Conservation (phyloP, 2,797 vertebrate genomes). For the Pipistrellus nathusii region DNA sequence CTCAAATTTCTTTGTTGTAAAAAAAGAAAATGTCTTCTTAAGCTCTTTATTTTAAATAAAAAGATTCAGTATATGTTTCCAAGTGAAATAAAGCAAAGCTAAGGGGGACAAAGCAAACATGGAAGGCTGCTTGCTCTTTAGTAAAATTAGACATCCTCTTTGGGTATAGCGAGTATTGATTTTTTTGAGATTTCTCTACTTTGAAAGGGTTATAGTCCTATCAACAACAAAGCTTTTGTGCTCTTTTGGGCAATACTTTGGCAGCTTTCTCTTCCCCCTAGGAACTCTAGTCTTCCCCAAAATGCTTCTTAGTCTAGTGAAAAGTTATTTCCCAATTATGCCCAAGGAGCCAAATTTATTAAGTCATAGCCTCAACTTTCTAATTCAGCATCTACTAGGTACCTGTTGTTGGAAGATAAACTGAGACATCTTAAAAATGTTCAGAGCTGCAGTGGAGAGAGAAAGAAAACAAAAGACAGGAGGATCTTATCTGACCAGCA, state of each 20-base stretch:
- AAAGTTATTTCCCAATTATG: background rate
- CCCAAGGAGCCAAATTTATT: background rate
- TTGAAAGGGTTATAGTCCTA: background rate
- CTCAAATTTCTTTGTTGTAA: background rate
- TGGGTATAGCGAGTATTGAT: background rate
- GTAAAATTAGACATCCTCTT: background rate
- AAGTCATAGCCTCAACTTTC: background rate
- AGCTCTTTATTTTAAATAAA: conserved; percentile 48
- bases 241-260: background rate
- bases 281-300: background rate
- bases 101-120: background rate
- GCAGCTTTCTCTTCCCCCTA: background rate
- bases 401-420: background rate
- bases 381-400: background rate
- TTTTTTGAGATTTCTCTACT: background rate
- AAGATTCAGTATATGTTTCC: background rate
- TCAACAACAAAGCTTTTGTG: background rate
- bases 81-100: background rate
- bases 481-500: background rate
- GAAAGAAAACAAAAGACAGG: background rate
- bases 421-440: background rate
- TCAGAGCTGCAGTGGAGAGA: background rate
- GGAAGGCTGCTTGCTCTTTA: background rate
- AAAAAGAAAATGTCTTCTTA: background rate
- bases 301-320: background rate